Percentiles rank a stretch among this genome's conserved stretches.
phyloP scores from a whole-genome alignment of 2,888 invertebrate species.

The Ischnura elegans region DNA sequence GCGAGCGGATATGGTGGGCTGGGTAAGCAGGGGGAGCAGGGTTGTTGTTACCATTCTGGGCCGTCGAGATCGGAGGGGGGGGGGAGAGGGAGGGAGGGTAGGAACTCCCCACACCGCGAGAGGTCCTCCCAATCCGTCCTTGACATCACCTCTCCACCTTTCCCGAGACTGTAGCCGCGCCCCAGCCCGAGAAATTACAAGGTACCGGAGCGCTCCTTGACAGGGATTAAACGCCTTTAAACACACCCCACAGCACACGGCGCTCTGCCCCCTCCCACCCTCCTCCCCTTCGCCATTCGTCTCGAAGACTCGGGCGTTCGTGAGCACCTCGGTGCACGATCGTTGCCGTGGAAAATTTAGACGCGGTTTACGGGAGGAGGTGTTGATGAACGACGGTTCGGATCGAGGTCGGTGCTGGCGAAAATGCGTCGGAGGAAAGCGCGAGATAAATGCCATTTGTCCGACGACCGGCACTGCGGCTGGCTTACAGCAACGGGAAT shows the following conservation, averaged over 20 bases:
- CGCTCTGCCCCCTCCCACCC: not conserved
- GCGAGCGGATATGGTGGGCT: not conserved
- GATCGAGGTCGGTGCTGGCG: constrained; percentile 4
- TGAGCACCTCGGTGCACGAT: constrained; percentile 43
- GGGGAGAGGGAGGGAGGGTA: not conserved
- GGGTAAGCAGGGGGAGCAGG: too few relatives aligned
- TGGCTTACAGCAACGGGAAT: not conserved
- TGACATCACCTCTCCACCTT: constrained; percentile 49
- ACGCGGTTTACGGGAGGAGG: not conserved
- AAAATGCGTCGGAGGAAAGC: not conserved
- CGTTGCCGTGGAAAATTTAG: constrained; percentile 26
- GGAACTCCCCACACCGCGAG: constrained; percentile 1
- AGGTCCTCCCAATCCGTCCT: constrained; percentile 52
- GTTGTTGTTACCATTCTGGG: not conserved
- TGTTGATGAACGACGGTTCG: constrained; percentile 13
- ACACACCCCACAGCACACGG: constrained; percentile 53
- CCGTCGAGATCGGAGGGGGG: not conserved
- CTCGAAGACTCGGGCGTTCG: not conserved
- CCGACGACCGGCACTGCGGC: not conserved
- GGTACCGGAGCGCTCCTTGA: constrained; percentile 58
- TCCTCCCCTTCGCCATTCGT: not conserved
- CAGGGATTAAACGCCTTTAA: constrained; percentile 62
- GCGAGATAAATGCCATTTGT: not conserved
- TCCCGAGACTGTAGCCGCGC: not conserved
- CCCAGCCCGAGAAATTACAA: constrained; percentile 57